phyloP scores from a whole-genome alignment of 2,113 vertebrate species.

The Nannospalax galili region DNA sequence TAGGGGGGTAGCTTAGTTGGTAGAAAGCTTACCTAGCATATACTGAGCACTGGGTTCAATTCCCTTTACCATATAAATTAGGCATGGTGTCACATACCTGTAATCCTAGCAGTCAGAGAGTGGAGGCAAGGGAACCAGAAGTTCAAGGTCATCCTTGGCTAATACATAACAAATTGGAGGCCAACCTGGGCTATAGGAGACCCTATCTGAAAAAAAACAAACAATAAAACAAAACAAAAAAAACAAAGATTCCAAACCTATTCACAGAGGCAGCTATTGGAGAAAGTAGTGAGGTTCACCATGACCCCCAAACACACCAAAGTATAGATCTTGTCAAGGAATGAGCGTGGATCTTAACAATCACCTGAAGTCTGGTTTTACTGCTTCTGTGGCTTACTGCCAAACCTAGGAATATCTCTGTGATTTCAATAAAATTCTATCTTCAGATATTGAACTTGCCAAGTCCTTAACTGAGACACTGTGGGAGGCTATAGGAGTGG shows the following conservation, averaged over 20 bases:
- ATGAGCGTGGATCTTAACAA: too few species aligned
- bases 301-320: too few species aligned
- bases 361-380: too few species aligned
- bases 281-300: too few species aligned
- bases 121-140: background rate
- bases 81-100: background rate
- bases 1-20: too few species aligned
- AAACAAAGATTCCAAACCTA: background rate
- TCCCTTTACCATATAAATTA: background rate
- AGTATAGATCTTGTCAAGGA: too few species aligned
- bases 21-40: too few species aligned
- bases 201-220: background rate
- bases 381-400: too few species aligned
- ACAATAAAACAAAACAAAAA: background rate
- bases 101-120: too few species aligned
- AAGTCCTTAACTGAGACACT: constrained; percentile 22
- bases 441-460: constrained; percentile 14
- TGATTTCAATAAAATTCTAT: background rate
- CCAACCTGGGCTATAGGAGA: background rate
- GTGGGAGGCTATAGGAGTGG: background rate
- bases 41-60: too few species aligned
- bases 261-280: too few species aligned
- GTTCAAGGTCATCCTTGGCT: background rate
- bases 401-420: too few species aligned
- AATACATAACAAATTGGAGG: background rate